Evolutionary conservation across 2,888 invertebrate genomes (phyloP), one percentile per base, ranked within the genome.

Genomic region (Sturmia bella): DNA sequence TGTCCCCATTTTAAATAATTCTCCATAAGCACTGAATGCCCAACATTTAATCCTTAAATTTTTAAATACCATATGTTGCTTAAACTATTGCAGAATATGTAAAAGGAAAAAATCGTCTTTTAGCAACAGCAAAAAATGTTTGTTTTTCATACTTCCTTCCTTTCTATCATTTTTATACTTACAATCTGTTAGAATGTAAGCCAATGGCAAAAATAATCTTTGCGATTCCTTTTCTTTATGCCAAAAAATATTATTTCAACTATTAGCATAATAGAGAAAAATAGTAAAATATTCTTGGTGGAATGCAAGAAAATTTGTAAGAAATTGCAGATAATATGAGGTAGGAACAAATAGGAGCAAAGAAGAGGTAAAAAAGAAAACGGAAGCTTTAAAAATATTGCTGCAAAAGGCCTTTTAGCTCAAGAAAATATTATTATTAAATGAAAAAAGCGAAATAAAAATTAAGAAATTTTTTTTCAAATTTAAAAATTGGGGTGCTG

Each of bases 191-290:
- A 12, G 43, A 70, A 76, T 72, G 37, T 21, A 75, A 70, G 76
- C 80, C 80, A 76, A 66, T 61, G 80, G 80, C 80, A 72, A 76
- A 76, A 48, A 66, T 76, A 72, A 80, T 70, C 75, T 70, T 75
- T 75, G 54, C 54, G 70, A 72, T 61, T 68, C 37, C 54, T 19
- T 61, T 64, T 39, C 39, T 52, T 43, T 78, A 13, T 61, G 21
- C 21, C 57, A 63, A 50, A 70, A n/a, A 63, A 70, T 80, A 63
- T 70, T 59, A 66, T 64, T 50, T 21, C 12, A 43, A 56, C 50
- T 61, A 76, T 80, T 76, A 80, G 72, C 72, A 70, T 80, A 43
- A 21, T 41, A 54, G 4, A 45, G 54, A 57, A 9, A 27, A 39
- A 27, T 11, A 41, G 13, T 66, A 54, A 12, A 76, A 76, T 63